Percentiles rank a stretch among this genome's conserved stretches.
phyloP scores from a whole-genome alignment of 2,113 vertebrate species.

The Barbus barbus region DNA sequence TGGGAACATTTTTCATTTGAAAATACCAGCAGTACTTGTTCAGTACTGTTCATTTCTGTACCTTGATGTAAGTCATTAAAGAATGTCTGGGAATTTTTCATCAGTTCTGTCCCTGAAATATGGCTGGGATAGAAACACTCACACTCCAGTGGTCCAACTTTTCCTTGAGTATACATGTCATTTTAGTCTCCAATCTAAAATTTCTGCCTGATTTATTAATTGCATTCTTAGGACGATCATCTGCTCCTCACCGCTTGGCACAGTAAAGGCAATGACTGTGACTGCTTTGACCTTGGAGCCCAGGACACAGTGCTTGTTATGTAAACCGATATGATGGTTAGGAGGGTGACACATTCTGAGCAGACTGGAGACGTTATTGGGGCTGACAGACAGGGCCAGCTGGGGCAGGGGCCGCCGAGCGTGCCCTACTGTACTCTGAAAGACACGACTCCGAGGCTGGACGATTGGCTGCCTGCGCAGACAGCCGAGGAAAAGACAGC shows the following conservation, averaged over 20 bases:
- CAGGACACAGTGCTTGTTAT: constrained; percentile 17
- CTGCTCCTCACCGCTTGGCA: not conserved
- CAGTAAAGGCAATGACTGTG: constrained; percentile 10
- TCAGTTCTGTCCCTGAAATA: too few species aligned
- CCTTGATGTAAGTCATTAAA: too few species aligned
- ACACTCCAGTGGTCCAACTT: not conserved
- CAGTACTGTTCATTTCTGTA: too few species aligned
- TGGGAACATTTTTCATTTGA: not conserved
- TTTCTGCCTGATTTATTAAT: not conserved
- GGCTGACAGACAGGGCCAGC: constrained; percentile 46
- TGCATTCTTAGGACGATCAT: constrained; percentile 6
- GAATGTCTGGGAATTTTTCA: too few species aligned
- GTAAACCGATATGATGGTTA: constrained; percentile 51
- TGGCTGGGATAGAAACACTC: too few species aligned
- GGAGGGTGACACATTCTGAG: constrained; percentile 39
- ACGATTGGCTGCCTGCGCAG: too few species aligned
- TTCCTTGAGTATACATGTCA: not conserved
- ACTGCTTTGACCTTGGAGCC: constrained; percentile 40
- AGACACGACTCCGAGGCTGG: not conserved
- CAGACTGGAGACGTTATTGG: constrained; percentile 14
- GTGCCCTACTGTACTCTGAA: constrained; percentile 39
- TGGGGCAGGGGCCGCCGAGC: constrained; percentile 39
- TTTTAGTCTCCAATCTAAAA: not conserved
- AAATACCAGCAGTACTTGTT: too few species aligned
- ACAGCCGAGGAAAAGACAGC: too few species aligned